phyloP scores from a whole-genome alignment of 2,113 vertebrate species.

The Vimba vimba region DNA sequence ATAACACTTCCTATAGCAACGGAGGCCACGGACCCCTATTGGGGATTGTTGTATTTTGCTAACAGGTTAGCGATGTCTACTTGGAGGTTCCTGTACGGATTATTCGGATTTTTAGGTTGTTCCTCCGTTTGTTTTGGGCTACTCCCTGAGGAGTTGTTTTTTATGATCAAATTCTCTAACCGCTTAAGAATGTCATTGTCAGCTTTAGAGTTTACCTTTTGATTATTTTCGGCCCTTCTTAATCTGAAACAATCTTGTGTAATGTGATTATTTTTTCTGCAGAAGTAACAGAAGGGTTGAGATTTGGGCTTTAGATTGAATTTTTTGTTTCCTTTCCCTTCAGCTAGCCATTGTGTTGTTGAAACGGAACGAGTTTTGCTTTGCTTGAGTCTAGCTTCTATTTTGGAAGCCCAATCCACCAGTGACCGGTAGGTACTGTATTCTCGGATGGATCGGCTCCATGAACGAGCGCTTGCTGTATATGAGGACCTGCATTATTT shows the following conservation, averaged over 20 bases:
- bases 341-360: background rate
- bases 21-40: too few relatives aligned
- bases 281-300: too few relatives aligned
- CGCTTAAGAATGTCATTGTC: background rate
- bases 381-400: background rate
- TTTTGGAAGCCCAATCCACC: background rate
- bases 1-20: too few relatives aligned
- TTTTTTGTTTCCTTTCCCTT: background rate
- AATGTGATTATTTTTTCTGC: too few relatives aligned
- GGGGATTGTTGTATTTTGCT: background rate
- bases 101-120: background rate
- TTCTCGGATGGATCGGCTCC: background rate
- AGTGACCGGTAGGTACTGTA: background rate
- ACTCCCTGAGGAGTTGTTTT: too few relatives aligned
- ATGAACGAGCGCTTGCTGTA: background rate
- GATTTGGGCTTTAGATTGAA: too few relatives aligned
- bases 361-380: background rate
- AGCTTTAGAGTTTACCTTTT: too few relatives aligned
- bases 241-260: too few relatives aligned
- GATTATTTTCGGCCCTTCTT: too few relatives aligned
- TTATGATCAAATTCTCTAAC: background rate
- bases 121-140: background rate
- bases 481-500: background rate
- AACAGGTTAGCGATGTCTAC: accelerated
- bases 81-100: background rate